These are phyloP conservation scores for Laticauda laticaudata DNA, from an alignment of 2,113 vertebrate genomes.

Conservation along the genomic window DNA sequence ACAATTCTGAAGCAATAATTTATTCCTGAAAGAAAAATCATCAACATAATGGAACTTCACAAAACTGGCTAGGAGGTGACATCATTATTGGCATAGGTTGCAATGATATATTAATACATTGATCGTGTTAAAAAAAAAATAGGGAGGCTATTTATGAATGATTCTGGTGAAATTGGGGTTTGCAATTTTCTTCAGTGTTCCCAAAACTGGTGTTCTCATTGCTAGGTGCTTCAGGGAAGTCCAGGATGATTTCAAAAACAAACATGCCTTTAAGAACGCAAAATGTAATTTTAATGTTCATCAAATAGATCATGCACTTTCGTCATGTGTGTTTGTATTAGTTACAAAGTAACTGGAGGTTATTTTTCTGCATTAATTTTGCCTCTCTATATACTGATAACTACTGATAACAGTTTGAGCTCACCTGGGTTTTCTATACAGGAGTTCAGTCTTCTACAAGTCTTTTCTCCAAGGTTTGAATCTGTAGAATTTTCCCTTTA, in stretches of 20 bases:
- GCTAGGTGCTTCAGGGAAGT: background rate
- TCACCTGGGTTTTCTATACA: background rate
- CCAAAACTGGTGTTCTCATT: background rate
- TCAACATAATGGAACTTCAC: background rate
- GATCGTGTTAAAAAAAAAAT: rapidly evolving
- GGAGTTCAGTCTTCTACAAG: background rate
- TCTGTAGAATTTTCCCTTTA: background rate
- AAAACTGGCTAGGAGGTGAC: background rate
- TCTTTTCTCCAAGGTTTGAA: background rate
- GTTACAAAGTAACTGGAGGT: conserved; percentile 18
- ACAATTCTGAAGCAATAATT: background rate
- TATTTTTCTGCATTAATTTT: background rate
- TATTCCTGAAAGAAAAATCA: background rate
- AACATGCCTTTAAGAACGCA: background rate
- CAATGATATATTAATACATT: background rate
- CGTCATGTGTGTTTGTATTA: background rate
- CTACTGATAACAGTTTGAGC: background rate
- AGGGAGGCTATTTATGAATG: background rate
- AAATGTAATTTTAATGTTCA: conserved; percentile 33
- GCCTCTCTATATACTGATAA: background rate
- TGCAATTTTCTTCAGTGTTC: background rate
- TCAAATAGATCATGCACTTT: background rate
- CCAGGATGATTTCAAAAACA: conserved; percentile 16
- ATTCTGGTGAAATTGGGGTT: background rate
- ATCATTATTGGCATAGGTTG: background rate